Base-by-base conservation (phyloP, 2,113 vertebrate species). In the Pomatostomus ruficeps region DNA sequence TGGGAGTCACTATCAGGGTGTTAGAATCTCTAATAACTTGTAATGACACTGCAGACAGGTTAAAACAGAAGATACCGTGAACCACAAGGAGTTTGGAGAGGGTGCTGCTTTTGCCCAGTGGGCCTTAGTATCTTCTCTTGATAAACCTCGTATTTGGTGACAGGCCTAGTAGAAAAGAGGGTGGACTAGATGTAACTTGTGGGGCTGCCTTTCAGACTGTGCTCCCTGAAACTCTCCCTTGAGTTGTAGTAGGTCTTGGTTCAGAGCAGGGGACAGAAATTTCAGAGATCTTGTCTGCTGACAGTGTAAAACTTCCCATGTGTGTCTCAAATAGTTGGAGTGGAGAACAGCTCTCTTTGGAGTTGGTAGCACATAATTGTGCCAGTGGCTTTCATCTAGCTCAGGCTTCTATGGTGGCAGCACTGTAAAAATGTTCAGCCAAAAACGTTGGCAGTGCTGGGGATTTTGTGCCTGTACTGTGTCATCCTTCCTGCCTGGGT, bases 391-490 rank as follows among this genome's bases (percentile, higher is more conserved):
- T 90, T 85, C 40, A 14, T 51, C 23, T 67, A 22, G 40, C 65
- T 46, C 25, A 13, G 42, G 29, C 35, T 12, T 24, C 31, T 61
- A 12, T n/a, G 25, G 24, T 29, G 42, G 36, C n/a, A 63, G 31
- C 12, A 2, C 51, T 1, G 0, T 3, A 25, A 45, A 36, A 33
- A 21, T 15, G 10, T 58, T 84, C 2, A 6, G 42, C 51, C 35
- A 25, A 23, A 67, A 51, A n/a, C 38, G 22, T 12, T 66, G 68
- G 36, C 36, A 22, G 14, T 35, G 20, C 71, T 67, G 78, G 38
- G 48, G 24, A 13, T 33, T 23, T 51, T 46, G 66, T 70, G 29
- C 6, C 31, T 54, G 68, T 78, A 2, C 40, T 57, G 52, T 31
- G 45, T 59, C 40, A 38, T 40, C 59, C 62, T 76, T 14, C 43